Conservation (phyloP, 1,140 invertebrate genomes). For the Octopus sinensis region DNA sequence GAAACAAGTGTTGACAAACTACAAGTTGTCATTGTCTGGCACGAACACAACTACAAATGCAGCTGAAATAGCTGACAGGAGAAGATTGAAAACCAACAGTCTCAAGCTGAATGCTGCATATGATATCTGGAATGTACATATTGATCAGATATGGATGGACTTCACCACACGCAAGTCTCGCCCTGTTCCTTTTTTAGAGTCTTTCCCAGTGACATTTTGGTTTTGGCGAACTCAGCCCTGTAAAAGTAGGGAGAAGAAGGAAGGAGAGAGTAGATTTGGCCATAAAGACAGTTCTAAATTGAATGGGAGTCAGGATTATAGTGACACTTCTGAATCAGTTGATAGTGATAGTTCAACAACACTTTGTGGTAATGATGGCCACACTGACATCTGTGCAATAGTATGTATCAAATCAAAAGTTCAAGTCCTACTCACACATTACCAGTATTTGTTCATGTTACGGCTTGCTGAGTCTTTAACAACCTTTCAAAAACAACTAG, state of each 20-base stretch:
- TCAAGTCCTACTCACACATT: slow-evolving; percentile 70
- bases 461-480: slow-evolving; percentile 77
- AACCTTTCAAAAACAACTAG: slow-evolving; percentile 64
- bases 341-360: not conserved
- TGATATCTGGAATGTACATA: slow-evolving; percentile 81
- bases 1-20: slow-evolving; percentile 26
- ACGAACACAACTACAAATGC: slow-evolving; percentile 21
- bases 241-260: not conserved
- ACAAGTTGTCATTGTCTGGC: slow-evolving; percentile 15
- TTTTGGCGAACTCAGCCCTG: slow-evolving; percentile 33
- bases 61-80: not conserved
- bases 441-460: slow-evolving; percentile 85
- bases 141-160: slow-evolving; percentile 90
- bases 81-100: slow-evolving; percentile 60
- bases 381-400: slow-evolving; percentile 40
- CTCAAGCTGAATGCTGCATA: slow-evolving; percentile 60
- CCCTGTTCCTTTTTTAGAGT: slow-evolving; percentile 83
- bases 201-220: slow-evolving; percentile 85
- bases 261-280: not conserved
- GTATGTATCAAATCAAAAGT: slow-evolving; percentile 45
- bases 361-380: not conserved
- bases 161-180: slow-evolving; percentile 67
- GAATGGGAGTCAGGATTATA: not conserved
- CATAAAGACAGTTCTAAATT: not conserved
- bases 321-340: not conserved